Conservation (phyloP, 2,113 vertebrate species). For the Menura novaehollandiae region DNA sequence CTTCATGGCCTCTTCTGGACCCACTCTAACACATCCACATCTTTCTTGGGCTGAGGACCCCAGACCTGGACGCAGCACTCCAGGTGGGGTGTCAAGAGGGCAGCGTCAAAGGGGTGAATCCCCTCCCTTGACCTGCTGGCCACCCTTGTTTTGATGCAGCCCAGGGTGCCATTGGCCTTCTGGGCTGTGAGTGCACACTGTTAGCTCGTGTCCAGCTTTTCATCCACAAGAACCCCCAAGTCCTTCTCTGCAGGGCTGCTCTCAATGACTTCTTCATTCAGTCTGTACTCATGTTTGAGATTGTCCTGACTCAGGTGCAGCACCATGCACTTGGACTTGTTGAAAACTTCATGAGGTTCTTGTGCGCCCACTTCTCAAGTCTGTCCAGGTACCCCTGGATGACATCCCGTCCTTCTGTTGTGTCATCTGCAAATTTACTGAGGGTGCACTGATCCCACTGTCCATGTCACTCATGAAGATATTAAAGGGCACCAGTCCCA, state of each 20-base stretch:
- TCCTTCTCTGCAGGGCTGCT: neutral
- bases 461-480: neutral
- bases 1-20: neutral
- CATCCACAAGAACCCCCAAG: neutral
- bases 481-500: neutral
- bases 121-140: rapidly evolving
- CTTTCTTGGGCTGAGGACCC: neutral
- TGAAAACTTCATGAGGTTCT: neutral
- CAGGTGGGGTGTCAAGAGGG: neutral
- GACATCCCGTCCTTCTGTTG: neutral
- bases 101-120: rapidly evolving
- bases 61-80: neutral
- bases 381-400: neutral
- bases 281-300: neutral
- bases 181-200: rapidly evolving
- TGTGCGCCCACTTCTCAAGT: neutral
- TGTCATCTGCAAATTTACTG: neutral
- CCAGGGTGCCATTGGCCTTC: neutral
- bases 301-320: neutral
- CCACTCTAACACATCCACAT: too few relatives aligned
- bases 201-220: neutral
- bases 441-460: neutral
- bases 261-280: neutral
- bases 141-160: neutral
- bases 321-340: neutral